Conservation (phyloP, 2,888 invertebrate genomes). For the Latrodectus elegans region DNA sequence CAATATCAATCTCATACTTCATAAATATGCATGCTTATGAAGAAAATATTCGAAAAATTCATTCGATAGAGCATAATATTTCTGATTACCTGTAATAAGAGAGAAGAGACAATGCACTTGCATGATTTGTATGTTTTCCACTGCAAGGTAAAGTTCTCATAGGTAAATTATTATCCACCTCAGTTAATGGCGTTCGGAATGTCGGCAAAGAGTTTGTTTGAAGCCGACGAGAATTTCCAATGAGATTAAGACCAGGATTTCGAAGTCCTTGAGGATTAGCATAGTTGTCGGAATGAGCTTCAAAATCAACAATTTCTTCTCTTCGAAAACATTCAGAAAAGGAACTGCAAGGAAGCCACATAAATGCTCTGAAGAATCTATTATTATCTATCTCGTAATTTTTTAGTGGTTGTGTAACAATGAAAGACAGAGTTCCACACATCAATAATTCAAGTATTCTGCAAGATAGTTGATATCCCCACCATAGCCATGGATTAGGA, state of each 20-base stretch:
- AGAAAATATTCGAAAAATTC: not conserved
- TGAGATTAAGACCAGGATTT: conserved; percentile 37
- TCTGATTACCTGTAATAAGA: conserved; percentile 61
- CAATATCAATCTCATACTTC: not conserved
- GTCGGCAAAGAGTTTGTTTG: conserved; percentile 67
- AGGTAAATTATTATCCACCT: conserved; percentile 46
- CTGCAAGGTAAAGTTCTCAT: conserved; percentile 49
- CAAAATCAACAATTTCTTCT: conserved; percentile 60
- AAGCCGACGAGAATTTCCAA: conserved; percentile 33
- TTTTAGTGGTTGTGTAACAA: conserved; percentile 82
- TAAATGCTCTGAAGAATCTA: conserved; percentile 41
- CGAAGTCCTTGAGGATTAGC: conserved; percentile 64
- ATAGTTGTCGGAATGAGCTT: conserved; percentile 66
- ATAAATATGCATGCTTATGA: not conserved
- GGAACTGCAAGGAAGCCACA: conserved; percentile 65
- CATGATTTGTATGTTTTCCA: conserved; percentile 57
- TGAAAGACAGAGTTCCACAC: conserved; percentile 87
- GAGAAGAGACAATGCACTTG: conserved; percentile 63
- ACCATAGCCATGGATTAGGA: conserved; percentile 86
- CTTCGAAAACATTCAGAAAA: conserved; percentile 55
- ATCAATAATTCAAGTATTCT: conserved; percentile 90
- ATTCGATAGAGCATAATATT: not conserved
- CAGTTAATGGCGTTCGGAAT: conserved; percentile 50
- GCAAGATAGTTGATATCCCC: conserved; percentile 91
- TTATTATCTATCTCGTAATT: conserved; percentile 70